phyloP scores from a whole-genome alignment of 2,113 vertebrate species.

The Pontoporia blainvillei region DNA sequence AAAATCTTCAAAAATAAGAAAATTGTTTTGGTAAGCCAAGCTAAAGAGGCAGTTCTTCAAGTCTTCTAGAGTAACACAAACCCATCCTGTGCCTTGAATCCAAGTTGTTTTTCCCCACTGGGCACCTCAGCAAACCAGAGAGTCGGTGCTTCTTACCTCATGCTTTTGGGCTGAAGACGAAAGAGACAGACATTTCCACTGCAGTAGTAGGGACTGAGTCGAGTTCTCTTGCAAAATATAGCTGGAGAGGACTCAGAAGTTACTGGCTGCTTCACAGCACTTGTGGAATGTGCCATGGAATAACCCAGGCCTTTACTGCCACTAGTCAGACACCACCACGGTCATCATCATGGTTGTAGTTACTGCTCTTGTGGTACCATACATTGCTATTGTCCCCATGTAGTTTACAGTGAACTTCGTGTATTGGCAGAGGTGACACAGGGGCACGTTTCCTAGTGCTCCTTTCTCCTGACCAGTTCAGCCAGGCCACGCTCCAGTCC shows the following conservation, averaged over 20 bases:
- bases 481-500: neutral
- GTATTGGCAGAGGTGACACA: neutral
- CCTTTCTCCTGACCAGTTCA: neutral
- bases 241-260: neutral
- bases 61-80: neutral
- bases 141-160: neutral
- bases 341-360: fast-evolving
- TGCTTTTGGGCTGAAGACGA: neutral
- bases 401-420: neutral
- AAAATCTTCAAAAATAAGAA: neutral
- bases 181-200: neutral
- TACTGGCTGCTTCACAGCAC: neutral
- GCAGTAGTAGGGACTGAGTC: neutral
- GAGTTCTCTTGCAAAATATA: neutral
- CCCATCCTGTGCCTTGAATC: neutral
- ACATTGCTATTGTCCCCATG: neutral
- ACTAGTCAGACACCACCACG: neutral
- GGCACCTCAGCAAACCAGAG: neutral
- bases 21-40: neutral
- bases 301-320: neutral
- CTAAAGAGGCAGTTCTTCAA: neutral
- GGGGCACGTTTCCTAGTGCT: neutral
- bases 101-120: too few species aligned
- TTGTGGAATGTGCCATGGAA: neutral
- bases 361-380: neutral